Conservation (phyloP, 2,113 vertebrate species). For the Vulpes ferrilata region DNA sequence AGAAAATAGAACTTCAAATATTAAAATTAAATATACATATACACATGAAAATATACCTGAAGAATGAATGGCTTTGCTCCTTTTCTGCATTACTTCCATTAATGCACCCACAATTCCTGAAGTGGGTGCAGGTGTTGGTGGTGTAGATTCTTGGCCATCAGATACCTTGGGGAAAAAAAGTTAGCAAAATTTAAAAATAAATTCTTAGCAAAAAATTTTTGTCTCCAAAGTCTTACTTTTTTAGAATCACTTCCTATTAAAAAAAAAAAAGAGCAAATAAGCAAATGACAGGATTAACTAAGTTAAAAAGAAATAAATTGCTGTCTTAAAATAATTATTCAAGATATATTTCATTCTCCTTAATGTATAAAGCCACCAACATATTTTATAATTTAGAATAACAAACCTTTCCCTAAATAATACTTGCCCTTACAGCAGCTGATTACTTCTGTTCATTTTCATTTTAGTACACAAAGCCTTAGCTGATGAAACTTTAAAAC, state of each 20-base stretch:
- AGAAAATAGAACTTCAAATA: not conserved
- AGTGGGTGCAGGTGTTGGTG: conserved; percentile 91
- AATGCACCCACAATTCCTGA: conserved; percentile 96
- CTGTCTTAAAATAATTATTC: not conserved
- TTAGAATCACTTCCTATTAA: conserved; percentile 2
- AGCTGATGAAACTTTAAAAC: not conserved
- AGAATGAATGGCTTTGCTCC: conserved; percentile 99
- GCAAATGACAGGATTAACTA: not conserved
- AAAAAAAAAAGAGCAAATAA: not conserved
- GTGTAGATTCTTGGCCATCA: conserved; percentile 92
- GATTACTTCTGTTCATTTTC: conserved; percentile 37
- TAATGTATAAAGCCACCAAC: not conserved
- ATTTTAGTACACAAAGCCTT: not conserved
- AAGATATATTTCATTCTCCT: not conserved
- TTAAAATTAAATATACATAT: not conserved
- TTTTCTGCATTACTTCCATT: conserved; percentile 99
- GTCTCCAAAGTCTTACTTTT: not conserved
- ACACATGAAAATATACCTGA: conserved; percentile 90
- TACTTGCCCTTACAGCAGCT: not conserved
- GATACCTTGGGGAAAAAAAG: conserved; percentile 89
- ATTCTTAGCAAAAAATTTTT: conserved; percentile 43
- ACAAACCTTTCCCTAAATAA: not conserved
- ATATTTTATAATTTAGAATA: not conserved
- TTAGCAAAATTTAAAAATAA: not conserved
- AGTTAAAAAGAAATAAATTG: conserved; percentile 34